A percentile compares a stretch with the other conserved stretches of the same genome.
phyloP scores from a whole-genome alignment of 2,888 invertebrate species.

The Epinotia ramella region DNA sequence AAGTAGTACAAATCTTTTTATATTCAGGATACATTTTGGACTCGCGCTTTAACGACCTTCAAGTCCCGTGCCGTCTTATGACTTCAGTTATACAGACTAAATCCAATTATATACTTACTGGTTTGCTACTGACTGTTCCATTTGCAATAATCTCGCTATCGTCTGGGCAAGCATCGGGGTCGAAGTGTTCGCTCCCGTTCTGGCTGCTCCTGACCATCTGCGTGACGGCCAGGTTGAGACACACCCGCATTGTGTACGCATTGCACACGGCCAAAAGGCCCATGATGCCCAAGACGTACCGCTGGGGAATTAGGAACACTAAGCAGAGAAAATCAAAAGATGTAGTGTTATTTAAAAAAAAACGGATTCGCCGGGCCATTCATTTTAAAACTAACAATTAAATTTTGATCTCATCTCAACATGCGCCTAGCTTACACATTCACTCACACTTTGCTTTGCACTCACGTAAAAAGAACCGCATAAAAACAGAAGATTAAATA shows the following conservation, averaged over 20 bases:
- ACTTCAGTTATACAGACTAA: too few species aligned
- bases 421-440: too few species aligned
- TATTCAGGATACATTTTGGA: too few species aligned
- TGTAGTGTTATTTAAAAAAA: slow-evolving; percentile 33
- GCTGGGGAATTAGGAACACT: slow-evolving; percentile 88
- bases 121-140: slow-evolving; percentile 69
- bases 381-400: neutral
- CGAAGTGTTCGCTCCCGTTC: slow-evolving; percentile 65
- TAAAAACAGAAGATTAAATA: neutral
- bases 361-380: neutral
- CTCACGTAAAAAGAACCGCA: neutral
- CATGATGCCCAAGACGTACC: slow-evolving; percentile 90
- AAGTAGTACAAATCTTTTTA: too few species aligned
- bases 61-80: too few species aligned
- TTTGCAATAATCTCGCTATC: slow-evolving; percentile 68
- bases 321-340: slow-evolving; percentile 65
- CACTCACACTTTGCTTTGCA: neutral
- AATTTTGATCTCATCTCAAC: neutral
- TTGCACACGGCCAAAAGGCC: slow-evolving; percentile 90
- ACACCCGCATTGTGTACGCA: slow-evolving; percentile 91
- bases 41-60: too few species aligned
- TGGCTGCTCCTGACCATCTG: slow-evolving; percentile 86
- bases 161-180: slow-evolving; percentile 76
- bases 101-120: slow-evolving; percentile 60
- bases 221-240: slow-evolving; percentile 89